Evolutionary conservation across 2,113 vertebrate genomes (phyloP), one percentile per base, ranked within the genome.

Genomic region (Psophia crepitans): DNA sequence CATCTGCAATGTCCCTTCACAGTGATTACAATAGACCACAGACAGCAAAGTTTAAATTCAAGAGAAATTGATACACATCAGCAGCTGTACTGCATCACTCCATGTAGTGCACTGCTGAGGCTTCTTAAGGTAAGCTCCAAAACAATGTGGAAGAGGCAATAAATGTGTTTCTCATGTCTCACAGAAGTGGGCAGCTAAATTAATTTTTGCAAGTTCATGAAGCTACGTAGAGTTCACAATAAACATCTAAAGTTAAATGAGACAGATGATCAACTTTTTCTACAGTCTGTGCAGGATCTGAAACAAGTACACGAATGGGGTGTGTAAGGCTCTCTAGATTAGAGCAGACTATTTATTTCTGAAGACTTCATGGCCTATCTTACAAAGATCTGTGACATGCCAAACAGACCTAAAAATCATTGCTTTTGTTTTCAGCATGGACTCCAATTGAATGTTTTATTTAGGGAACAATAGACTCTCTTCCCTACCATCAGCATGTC

Each of bases 21-120:
- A 71, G 35, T 23, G 30, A 53, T 63, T 46, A 4, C 28, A 46
- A 4, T 15, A 41, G 22, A 63, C 26, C 46, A 84, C 53, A 58
- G 30, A 8, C 0, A 4, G 19, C 12, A 69, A 66, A 81, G 51
- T 39, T 56, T 26, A 41, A 24, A 22, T 65, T 84, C 44, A 57
- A 64, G 28, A 41, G 8, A 68, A 89, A n/a, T 9, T 56, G 54
- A 13, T 2, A 3, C 12, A 9, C 28, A 49, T 49, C 37, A 64
- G 37, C 37, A 79, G 16, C n/a, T 89, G n/a, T 6, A 74, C 13
- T 22, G 44, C 76, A 12, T 32, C 63, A 44, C 24, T 6, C 43
- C 37, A 1, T 2, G 26, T 3, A 35, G 3, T 14, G 37, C 16
- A 20, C 48, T n/a, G 3, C 2, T 21, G 5, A 86, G 35, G 17